phyloP scores from a whole-genome alignment of 2,113 vertebrate genomes.

The Gallinago paraguaiae region DNA sequence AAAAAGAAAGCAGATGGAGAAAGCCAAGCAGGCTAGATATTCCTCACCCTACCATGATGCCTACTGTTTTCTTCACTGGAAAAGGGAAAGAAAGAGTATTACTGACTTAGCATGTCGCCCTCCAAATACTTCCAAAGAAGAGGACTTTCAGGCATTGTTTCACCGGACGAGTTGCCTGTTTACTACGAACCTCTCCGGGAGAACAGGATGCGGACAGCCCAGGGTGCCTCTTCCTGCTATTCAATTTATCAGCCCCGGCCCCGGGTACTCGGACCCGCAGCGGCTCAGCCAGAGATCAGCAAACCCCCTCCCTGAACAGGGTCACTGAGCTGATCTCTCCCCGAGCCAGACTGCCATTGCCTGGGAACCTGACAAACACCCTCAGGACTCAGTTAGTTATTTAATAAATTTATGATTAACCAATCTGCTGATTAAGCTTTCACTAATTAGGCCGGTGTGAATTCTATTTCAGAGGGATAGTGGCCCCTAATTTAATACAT shows the following conservation, averaged over 20 bases:
- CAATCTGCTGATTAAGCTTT: constrained; percentile 5
- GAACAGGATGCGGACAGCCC: background rate
- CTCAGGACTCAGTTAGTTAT: background rate
- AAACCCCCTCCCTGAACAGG: background rate
- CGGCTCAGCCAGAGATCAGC: fast-evolving
- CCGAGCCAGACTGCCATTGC: background rate
- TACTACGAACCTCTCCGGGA: background rate
- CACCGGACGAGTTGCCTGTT: background rate
- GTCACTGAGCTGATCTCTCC: background rate
- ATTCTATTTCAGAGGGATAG: background rate
- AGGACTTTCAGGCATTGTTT: background rate
- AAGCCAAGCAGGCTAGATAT: background rate
- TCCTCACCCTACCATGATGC: background rate
- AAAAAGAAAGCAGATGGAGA: background rate
- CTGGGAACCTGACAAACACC: background rate
- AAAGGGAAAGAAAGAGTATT: background rate
- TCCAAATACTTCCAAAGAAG: background rate
- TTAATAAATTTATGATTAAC: constrained; percentile 23
- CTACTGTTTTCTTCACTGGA: background rate
- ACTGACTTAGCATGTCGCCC: background rate
- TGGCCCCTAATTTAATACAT: background rate
- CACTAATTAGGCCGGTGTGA: background rate
- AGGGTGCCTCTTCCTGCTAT: constrained; percentile 28
- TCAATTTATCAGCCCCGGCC: background rate
- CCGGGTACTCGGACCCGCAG: background rate